These are phyloP conservation scores for Catagonus wagneri DNA, from an alignment of 2,113 vertebrate species.

Conservation along the genomic window DNA sequence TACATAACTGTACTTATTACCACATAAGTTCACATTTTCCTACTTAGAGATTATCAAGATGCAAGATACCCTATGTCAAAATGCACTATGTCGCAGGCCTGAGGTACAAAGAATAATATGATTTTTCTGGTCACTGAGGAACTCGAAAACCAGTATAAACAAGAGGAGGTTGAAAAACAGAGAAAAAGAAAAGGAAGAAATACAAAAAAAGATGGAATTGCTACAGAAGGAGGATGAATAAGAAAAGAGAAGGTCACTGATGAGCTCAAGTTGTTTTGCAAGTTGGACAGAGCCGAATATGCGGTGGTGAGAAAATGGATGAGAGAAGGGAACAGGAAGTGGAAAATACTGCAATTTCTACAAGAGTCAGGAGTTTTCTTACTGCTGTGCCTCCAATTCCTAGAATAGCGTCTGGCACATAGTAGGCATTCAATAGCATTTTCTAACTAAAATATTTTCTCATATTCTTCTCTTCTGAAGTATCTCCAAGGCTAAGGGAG, in stretches of 20 bases:
- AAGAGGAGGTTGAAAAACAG: neutral
- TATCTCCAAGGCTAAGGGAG: neutral
- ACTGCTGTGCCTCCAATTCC: neutral
- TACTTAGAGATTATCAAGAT: neutral
- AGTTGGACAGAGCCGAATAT: neutral
- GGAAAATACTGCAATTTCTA: neutral
- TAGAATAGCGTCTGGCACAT: neutral
- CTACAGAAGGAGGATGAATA: neutral
- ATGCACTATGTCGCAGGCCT: neutral
- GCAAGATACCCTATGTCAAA: neutral
- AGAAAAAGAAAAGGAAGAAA: neutral
- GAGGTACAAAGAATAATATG: neutral
- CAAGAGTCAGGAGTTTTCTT: neutral
- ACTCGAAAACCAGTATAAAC: neutral
- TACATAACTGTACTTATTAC: neutral
- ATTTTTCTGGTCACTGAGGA: neutral
- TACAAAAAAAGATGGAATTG: neutral
- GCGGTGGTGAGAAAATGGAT: neutral
- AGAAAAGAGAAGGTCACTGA: neutral
- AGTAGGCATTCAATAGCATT: neutral
- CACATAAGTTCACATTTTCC: neutral
- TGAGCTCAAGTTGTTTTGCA: neutral
- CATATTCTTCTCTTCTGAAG: neutral
- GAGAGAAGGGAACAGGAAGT: neutral
- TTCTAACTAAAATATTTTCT: neutral